Evolutionary conservation across 37 sponge, comb jelly and placozoan species (phyloP).

Genomic region (Petrosia ficiformis): DNA sequence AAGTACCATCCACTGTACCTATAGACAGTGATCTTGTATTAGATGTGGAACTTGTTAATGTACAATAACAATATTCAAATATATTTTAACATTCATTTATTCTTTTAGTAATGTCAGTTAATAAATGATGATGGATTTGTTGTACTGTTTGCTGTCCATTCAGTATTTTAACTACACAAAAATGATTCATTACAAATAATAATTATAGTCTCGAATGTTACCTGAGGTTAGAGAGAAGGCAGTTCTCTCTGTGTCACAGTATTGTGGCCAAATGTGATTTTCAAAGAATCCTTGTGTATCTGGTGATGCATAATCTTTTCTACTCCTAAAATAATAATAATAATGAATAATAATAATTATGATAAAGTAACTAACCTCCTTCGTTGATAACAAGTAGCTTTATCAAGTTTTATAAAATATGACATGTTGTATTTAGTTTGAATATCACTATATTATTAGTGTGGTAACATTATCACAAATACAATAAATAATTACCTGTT

Average conservation of each 20-base stretch:
- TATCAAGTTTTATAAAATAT: slow-evolving; percentile 53
- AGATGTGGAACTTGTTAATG: too few relatives aligned
- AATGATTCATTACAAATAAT: too few relatives aligned
- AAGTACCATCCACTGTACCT: too few relatives aligned
- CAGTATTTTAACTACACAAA: too few relatives aligned
- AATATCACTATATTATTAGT: neutral
- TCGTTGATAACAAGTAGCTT: slow-evolving; percentile 20
- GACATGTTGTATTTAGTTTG: neutral
- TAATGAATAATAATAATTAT: too few relatives aligned
- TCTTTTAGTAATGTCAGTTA: too few relatives aligned
- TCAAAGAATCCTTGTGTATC: slow-evolving; percentile 59
- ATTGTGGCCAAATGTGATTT: slow-evolving; percentile 49
- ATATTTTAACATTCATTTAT: too few relatives aligned
- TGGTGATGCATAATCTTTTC: neutral
- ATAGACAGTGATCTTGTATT: too few relatives aligned
- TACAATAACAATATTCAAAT: too few relatives aligned
- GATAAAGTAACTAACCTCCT: slow-evolving; percentile 37
- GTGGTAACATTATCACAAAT: neutral
- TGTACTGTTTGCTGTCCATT: too few relatives aligned
- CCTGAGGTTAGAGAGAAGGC: neutral
- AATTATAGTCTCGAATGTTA: too few relatives aligned
- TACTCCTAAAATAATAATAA: neutral
- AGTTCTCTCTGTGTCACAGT: slow-evolving; percentile 2
- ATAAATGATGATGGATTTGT: too few relatives aligned
- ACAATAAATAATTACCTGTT: neutral